Evolutionary conservation across 2,113 vertebrate genomes (phyloP).

Genomic region (Scomber japonicus): DNA sequence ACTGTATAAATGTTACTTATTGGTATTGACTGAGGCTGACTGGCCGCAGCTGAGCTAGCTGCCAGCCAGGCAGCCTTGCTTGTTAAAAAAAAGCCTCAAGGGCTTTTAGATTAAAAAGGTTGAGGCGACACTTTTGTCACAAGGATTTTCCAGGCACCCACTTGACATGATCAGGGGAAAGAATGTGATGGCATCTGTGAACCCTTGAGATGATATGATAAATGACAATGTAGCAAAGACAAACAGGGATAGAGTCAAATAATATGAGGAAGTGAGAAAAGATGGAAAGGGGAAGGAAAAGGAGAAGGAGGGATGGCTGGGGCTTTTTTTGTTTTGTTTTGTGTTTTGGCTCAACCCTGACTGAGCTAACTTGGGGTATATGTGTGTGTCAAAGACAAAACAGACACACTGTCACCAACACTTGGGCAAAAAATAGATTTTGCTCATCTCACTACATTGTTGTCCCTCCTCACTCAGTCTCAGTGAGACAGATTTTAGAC

Average conservation of each 20-base stretch:
- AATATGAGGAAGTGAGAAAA: constrained; percentile 35
- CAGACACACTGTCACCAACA: constrained; percentile 58
- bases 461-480: constrained; percentile 41
- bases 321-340: not conserved
- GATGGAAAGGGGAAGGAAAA: constrained; percentile 1
- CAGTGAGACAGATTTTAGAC: constrained; percentile 52
- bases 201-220: constrained; percentile 61
- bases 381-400: constrained; percentile 60
- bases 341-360: constrained; percentile 27
- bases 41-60: constrained; percentile 73
- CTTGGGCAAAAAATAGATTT: constrained; percentile 61
- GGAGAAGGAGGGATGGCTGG: not conserved
- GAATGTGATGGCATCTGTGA: constrained; percentile 53
- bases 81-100: constrained; percentile 35
- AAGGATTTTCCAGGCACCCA: constrained; percentile 40
- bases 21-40: constrained; percentile 61
- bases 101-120: constrained; percentile 55
- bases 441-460: constrained; percentile 34
- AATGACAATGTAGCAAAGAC: constrained; percentile 60
- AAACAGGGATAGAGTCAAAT: constrained; percentile 35
- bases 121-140: constrained; percentile 65
- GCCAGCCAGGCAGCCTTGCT: constrained; percentile 51
- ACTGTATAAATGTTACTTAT: constrained; percentile 32
- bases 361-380: constrained; percentile 41
- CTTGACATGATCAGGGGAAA: constrained; percentile 61